Percentiles rank a stretch among this genome's conserved stretches.
These are phyloP conservation scores for Ecliptopera silaceata DNA, from an alignment of 2,888 invertebrate species.

Conservation along the genomic window DNA sequence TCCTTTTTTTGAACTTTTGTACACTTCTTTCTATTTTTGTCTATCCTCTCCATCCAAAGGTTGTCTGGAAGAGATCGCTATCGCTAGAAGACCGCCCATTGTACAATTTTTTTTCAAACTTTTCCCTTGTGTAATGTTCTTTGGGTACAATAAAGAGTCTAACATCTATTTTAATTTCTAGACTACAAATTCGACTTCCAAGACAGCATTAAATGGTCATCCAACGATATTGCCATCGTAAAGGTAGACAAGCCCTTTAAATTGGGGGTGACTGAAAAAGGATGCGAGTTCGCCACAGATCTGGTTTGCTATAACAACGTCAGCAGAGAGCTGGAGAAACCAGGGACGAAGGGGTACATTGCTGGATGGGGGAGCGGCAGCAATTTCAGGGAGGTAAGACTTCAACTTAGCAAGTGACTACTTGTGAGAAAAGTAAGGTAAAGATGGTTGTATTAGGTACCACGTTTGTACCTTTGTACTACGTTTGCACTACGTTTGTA, in stretches of 20 bases:
- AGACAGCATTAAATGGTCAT: conserved; percentile 78
- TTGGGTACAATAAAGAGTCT: no score
- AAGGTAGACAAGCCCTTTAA: conserved; percentile 73
- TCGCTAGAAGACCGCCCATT: no score
- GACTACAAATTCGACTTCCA: conserved; percentile 79
- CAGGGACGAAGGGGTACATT: conserved; percentile 71
- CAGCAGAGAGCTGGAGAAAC: conserved; percentile 69
- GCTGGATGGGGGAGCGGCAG: conserved; percentile 77
- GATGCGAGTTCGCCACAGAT: conserved; percentile 65
- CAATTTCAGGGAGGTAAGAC: conserved; percentile 70
- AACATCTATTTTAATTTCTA: conserved; percentile 37
- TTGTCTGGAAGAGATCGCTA: no score
- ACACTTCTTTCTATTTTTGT: no score
- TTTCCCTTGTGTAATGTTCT: no score
- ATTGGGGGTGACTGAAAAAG: conserved; percentile 62
- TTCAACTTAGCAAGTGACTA: not conserved
- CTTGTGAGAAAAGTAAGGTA: no score
- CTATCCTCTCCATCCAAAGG: no score
- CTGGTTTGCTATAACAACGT: conserved; percentile 67
- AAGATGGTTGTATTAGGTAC: no score
- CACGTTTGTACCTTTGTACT: not conserved
- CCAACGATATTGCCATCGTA: conserved; percentile 76
- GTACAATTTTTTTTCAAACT: no score
- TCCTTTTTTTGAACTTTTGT: no score
- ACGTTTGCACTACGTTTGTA: no score